Percentiles rank a stretch among this genome's conserved stretches.
These are phyloP conservation scores for Nannoperca australis DNA, from an alignment of 2,797 vertebrate genomes.

Conservation along the genomic window DNA sequence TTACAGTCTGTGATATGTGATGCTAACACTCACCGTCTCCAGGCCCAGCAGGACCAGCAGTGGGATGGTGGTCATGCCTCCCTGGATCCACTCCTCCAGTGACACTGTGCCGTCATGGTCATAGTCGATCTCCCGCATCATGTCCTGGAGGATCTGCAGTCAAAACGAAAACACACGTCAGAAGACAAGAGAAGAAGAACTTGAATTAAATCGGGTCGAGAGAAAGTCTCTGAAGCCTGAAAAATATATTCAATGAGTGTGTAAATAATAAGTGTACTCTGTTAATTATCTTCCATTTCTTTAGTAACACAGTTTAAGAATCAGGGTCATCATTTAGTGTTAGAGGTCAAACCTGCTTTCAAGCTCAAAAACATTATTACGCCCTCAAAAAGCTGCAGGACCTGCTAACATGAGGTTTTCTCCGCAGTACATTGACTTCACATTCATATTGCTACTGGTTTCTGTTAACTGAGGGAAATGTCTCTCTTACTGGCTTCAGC, in stretches of 20 bases:
- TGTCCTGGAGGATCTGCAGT: slow-evolving; percentile 93
- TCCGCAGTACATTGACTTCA: not conserved
- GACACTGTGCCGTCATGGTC: slow-evolving; percentile 95
- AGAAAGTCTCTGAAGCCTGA: too few relatives aligned
- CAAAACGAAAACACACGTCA: not conserved
- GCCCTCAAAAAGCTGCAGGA: not conserved
- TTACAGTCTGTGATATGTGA: too few relatives aligned
- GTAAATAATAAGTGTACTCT: not conserved
- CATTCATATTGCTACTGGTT: not conserved
- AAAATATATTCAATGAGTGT: not conserved
- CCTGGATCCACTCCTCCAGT: slow-evolving; percentile 96
- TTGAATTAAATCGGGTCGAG: not conserved
- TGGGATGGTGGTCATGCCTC: slow-evolving; percentile 96
- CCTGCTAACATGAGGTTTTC: not conserved
- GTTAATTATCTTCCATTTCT: not conserved
- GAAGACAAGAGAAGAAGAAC: not conserved
- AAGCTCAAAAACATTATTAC: too few relatives aligned
- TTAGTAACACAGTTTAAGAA: not conserved
- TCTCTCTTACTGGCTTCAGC: slow-evolving; percentile 90
- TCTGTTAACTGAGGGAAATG: not conserved
- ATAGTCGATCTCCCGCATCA: slow-evolving; percentile 98
- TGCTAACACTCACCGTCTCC: slow-evolving; percentile 88
- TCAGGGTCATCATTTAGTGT: not conserved
- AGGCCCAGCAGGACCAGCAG: slow-evolving; percentile 93
- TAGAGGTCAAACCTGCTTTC: not conserved